Conservation (phyloP, 1,140 invertebrate genomes). For the Macrocentrus cingulum region DNA sequence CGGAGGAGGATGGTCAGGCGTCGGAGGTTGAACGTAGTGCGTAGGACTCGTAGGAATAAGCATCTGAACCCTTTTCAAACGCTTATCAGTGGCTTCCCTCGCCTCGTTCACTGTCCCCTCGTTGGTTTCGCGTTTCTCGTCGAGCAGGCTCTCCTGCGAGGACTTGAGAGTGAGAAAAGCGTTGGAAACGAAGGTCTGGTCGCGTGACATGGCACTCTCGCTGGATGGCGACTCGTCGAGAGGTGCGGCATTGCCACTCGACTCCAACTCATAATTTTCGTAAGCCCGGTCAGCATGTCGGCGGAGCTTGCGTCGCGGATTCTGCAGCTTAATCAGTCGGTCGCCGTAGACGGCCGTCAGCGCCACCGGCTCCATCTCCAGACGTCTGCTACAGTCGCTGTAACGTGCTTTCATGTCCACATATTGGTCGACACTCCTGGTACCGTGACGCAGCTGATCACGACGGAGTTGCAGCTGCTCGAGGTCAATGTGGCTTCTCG, state of each 20-base stretch:
- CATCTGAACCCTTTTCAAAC: constrained; percentile 57
- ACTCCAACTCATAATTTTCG: constrained; percentile 64
- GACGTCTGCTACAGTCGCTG: constrained; percentile 51
- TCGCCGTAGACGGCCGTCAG: constrained; percentile 75
- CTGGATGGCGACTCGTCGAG: constrained; percentile 57
- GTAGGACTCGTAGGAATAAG: constrained; percentile 76
- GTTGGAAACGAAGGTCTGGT: constrained; percentile 62
- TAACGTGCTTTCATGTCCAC: constrained; percentile 70
- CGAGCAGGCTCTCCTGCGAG: constrained; percentile 67
- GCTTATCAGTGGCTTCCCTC: constrained; percentile 47
- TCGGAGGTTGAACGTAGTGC: constrained; percentile 88
- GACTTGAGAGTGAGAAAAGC: constrained; percentile 66
- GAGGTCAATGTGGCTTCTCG: constrained; percentile 68
- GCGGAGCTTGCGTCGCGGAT: constrained; percentile 70
- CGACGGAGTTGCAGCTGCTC: constrained; percentile 64
- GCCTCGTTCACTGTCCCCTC: constrained; percentile 42
- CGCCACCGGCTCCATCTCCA: constrained; percentile 66
- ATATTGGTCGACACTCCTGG: constrained; percentile 73
- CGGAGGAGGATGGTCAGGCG: constrained; percentile 91
- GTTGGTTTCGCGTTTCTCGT: constrained; percentile 54
- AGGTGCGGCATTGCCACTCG: constrained; percentile 45
- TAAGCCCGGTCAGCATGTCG: constrained; percentile 62
- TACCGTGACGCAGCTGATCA: constrained; percentile 67
- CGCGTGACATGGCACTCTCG: constrained; percentile 46
- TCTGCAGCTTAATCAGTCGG: constrained; percentile 70